Evolutionary conservation across 2,888 invertebrate genomes (phyloP), one percentile per base, ranked within the genome.

Genomic region (Acleris cristana): DNA sequence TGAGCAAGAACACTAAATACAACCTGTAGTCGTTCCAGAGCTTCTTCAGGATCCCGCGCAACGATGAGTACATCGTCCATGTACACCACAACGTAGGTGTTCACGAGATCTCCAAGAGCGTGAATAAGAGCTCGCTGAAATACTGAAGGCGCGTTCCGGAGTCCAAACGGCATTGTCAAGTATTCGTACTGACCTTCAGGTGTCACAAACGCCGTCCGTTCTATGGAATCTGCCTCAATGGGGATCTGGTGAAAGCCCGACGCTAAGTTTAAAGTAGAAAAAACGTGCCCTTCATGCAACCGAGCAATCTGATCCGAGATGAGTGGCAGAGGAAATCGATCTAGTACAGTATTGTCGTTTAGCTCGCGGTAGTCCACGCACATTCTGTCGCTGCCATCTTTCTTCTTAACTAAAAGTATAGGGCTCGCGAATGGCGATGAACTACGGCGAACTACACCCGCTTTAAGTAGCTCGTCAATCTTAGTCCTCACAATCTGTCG

Each of bases 181-280:
- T 52, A 72, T 40, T 73, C 73, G 14, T 19, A 71, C 5, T 68
- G 69, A 0, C 68, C 72, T 3, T 72, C 72, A 0, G 72, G 67
- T 0, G 72, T 71, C 0, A 71, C 21, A 54, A 73, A 73, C 0
- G 71, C 69, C 2, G 72, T 72, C 0, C 44, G 21, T 30, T 74
- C 74, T 2, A 74, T 69, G 1, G 71, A 71, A 0, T 67, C 65
- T n/a, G 4, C 12, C 4, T 57, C 3, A 1, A 72, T 45, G 0
- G 71, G 72, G 1, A 73, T 65, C 18, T 64, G 65, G 26, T 74
- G 65, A 55, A 64, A 74, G 0, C 74, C 72, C 45, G 60, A 60
- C 4, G 70, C 69, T 51, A 52, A 57, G 53, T 72, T 72, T 2
- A 74, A 18, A 1, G 8, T 8, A 0, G 71, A 56, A 19, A 68